Base-by-base conservation (phyloP, 1,140 invertebrate genomes). In the Papilio helenus region DNA sequence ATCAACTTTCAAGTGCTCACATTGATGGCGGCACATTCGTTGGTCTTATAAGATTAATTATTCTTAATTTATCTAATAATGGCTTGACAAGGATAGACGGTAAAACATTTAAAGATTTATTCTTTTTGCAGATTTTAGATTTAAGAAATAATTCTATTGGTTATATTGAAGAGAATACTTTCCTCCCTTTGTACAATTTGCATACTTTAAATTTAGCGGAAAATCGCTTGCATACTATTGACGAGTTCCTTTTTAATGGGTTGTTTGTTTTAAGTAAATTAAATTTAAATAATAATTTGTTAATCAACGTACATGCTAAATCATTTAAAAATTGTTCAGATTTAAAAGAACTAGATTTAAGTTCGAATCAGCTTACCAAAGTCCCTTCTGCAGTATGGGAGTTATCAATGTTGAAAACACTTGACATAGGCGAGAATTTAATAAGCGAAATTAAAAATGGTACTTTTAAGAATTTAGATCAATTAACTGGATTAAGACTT, bases 281-380 rank as follows among this genome's bases (percentile, higher is more conserved):
- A 16, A 98, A 97, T 68, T 95, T 98, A 34, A 98, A 98, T 89
- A 97, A 97, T 85, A 99, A 99, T 92, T 92, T 97, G 68, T 96
- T 99, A 29, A 95, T 96, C 44, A 96, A 95, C 82, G 96, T 99
- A 79, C 97, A 98, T 91, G 92, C 96, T 9, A 96, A 97, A 81
- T 97, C 98, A 26, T 99, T 99, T 90, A 97, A 96, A 92, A 99
- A 98, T 94, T 97, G 97, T 89, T 98, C 97, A 2, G 97, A 97
- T 85, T 94, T 99, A 44, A 98, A 98, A 92, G 98, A 98, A 86
- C 95, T 99, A 26, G 98, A 98, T 95, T 95, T 99, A 44, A 97
- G 98, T 88, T 97, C 97, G 20, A 99, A 99, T 94, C 96, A 97
- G 81, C 92, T 99, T 80, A 95, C 95, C 61, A 95, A 96, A 68